Conservation (phyloP, 1,140 invertebrate species). For the Artemia franciscana region DNA sequence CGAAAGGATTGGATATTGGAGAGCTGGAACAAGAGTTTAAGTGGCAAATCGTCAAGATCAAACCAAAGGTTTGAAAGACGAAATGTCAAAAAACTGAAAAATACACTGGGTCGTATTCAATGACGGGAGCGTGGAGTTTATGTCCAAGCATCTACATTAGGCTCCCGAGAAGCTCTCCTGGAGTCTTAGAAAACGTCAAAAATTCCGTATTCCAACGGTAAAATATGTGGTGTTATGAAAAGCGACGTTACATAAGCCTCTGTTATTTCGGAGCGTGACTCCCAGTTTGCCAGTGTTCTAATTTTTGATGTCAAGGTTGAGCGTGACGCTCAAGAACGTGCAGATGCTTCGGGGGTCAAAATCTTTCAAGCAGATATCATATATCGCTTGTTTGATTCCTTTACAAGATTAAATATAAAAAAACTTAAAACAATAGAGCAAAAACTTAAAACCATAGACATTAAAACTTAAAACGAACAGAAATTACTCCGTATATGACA, state of each 20-base stretch:
- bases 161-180: constrained; percentile 89
- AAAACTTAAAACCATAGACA: too few species aligned
- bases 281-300: constrained; percentile 90
- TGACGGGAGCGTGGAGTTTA: constrained; percentile 80
- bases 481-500: too few species aligned
- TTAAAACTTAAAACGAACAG: too few species aligned
- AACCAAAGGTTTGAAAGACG: constrained; percentile 59
- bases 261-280: constrained; percentile 93
- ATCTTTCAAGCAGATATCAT: constrained; percentile 99
- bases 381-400: constrained; percentile 10
- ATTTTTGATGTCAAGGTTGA: constrained; percentile 99
- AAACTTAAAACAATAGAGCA: too few species aligned
- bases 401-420: neutral
- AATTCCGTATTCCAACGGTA: constrained; percentile 96
- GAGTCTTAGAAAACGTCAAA: constrained; percentile 84
- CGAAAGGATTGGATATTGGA: constrained; percentile 94
- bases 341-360: constrained; percentile 75
- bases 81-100: constrained; percentile 57
- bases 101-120: constrained; percentile 75
- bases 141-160: constrained; percentile 94
- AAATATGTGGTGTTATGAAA: constrained; percentile 97
- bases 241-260: constrained; percentile 99
- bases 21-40: constrained; percentile 68
- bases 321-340: constrained; percentile 86
- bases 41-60: constrained; percentile 83